Base-by-base conservation (phyloP, 2,113 vertebrate genomes). In the Gasterosteus aculeatus region DNA sequence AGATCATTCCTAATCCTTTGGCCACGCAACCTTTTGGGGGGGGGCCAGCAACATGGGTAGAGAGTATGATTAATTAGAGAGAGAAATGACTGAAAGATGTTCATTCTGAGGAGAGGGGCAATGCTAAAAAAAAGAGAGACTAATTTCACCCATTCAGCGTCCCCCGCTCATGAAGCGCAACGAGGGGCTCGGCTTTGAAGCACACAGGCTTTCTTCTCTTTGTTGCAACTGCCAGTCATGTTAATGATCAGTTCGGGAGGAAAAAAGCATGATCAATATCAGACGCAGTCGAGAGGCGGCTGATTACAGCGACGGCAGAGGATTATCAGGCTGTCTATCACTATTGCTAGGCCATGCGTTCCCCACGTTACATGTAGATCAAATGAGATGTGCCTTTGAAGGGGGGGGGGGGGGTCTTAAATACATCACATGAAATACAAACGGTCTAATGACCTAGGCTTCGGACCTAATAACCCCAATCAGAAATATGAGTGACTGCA, bases 251-350 rank as follows among this genome's bases (percentile, higher is more conserved):
- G 84, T 85, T 90, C 53, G 47, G 83, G 53, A 87, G 77, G 86
- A 91, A 90, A 85, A 90, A 81, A 56, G 53, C 77, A 69, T 86
- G 89, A 93, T 93, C 91, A 90, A 93, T 93, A 92, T 92, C 90
- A 89, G 84, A 85, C 64, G 41, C 47, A 84, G 89, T 87, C 60
- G 44, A 84, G 84, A 71, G 84, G 78, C 78, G 83, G 85, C 70
- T 86, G 90, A 90, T 90, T 84, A 88, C 80, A 82, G 81, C 75
- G 82, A 53, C 22, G 74, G 85, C 69, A 84, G 74, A 73, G 61
- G 80, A 88, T 79, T 72, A 83, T 83, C 72, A 85, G 77, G 51
- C 84, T 69, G 80, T 81, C 81, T 84, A 56, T 70, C 74, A 53
- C 54, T 33, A 38, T 18, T 57, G 69, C 57, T 77, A 88, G 54